Evolutionary conservation across 23 tunicate species (phyloP), one percentile per base, ranked within the genome.

Genomic region (Styela clava): DNA sequence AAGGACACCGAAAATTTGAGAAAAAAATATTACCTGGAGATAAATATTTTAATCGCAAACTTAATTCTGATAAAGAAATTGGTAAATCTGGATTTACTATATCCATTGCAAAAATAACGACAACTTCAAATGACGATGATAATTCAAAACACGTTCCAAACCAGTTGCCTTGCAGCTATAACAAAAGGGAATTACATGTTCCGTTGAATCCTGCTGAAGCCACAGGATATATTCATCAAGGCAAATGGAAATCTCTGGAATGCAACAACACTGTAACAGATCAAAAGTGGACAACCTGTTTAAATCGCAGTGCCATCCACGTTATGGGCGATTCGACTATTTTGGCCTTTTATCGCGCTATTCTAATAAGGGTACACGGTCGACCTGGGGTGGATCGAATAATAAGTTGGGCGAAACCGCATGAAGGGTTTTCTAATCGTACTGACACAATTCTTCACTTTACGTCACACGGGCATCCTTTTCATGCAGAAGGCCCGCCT

Each of bases 391-490:
- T 65, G 33, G 33, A 33, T 29, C 16, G 35, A 7, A 32, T 24
- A 21, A 33, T 20, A 74, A 69, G 20, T n/a, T 74, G 64, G 52
- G 73, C 61, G 36, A 70, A 7, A 18, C 87, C 87, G 23, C 81
- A 63, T 62, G 19, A 61, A 0, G 81, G 72, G 33, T 24, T 21
- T 37, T 28, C 36, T 62, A 19, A 32, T 0, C 35, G 63, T 34
- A n/a, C n/a, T 5, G 64, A 83, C 33, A 83, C 74, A 21, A 32
- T 72, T 19, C 25, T 83, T 31, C 74, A 83, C 62, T 74, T 52
- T 36, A 69, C 80, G n/a, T 68, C 81, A 32, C 87, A 83, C 31
- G 87, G 87, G 20, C 81, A 52, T 2, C 87, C 87, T n/a, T 34
- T 83, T 74, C 74, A 74, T 19, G 74, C 36, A 21, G 80, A 72